Conservation (phyloP, 1,140 invertebrate genomes). For the Riptortus pedestris region DNA sequence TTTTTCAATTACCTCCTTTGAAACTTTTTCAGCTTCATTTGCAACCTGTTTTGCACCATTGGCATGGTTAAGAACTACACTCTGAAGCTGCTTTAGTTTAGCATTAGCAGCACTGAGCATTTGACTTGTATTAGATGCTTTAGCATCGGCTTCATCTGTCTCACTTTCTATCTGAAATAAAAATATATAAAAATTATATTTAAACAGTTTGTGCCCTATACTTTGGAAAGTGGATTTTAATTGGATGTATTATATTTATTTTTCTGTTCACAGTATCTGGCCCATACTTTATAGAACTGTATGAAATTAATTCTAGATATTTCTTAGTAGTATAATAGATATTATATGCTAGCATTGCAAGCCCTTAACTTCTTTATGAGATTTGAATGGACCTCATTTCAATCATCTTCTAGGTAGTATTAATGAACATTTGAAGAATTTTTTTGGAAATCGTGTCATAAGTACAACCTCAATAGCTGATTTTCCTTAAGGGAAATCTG, state of each 20-base stretch:
- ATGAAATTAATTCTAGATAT: not conserved
- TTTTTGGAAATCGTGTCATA: too few species aligned
- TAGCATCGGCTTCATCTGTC: conserved; percentile 59
- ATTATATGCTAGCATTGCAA: not conserved
- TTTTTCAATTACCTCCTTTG: conserved; percentile 37
- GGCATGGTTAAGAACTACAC: conserved; percentile 65
- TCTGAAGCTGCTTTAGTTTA: conserved; percentile 58
- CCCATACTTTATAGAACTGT: not conserved
- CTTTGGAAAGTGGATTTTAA: not conserved
- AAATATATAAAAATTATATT: conserved; percentile 20
- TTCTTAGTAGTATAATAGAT: not conserved
- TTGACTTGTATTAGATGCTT: conserved; percentile 57
- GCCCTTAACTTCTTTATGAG: too few species aligned
- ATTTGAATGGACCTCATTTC: too few species aligned
- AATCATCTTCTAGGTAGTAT: too few species aligned
- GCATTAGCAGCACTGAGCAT: conserved; percentile 55
- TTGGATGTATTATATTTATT: not conserved
- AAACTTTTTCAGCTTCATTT: conserved; percentile 44
- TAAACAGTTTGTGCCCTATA: not conserved
- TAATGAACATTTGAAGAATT: too few species aligned
- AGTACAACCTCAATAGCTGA: too few species aligned
- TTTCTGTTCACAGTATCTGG: not conserved
- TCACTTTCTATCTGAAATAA: conserved; percentile 50
- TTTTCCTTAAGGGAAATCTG: too few species aligned
- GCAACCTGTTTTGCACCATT: conserved; percentile 48